A percentile compares a stretch with the other conserved stretches of the same genome.
Evolutionary conservation across 37 sponge, comb jelly and placozoan genomes (phyloP).

Genomic region (Mnemiopsis leidyi): DNA sequence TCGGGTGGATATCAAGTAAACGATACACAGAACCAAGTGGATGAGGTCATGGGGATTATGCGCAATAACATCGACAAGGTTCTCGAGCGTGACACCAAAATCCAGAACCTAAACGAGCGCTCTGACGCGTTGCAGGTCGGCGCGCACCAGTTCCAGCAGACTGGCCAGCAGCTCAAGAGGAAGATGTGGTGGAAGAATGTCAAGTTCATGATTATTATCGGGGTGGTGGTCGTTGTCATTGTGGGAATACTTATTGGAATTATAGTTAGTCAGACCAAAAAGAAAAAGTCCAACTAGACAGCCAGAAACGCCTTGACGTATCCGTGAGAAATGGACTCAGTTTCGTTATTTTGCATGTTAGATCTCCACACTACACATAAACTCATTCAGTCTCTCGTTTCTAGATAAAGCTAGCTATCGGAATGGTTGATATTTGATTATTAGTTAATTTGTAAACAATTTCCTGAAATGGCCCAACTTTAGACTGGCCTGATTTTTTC

Average conservation of each 20-base stretch:
- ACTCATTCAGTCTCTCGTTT: too few relatives aligned
- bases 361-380: too few relatives aligned
- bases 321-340: too few relatives aligned
- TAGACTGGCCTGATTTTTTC: too few relatives aligned
- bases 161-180: constrained; percentile 37
- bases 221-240: constrained; percentile 48
- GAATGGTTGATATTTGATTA: too few relatives aligned
- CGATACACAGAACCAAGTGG: constrained; percentile 43
- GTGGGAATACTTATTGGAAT: constrained; percentile 30
- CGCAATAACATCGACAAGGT: constrained; percentile 57
- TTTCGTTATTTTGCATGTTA: too few relatives aligned
- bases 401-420: too few relatives aligned
- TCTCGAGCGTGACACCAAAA: constrained; percentile 38
- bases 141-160: constrained; percentile 47
- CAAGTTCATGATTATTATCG: constrained; percentile 55
- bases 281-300: constrained; percentile 39
- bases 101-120: neutral
- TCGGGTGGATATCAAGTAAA: constrained; percentile 27
- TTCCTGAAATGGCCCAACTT: too few relatives aligned
- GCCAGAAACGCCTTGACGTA: too few relatives aligned
- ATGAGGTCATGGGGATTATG: constrained; percentile 61
- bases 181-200: constrained; percentile 65
- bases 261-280: neutral
- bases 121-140: constrained; percentile 19
- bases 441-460: too few relatives aligned